Percentiles rank a stretch among this genome's conserved stretches.
Conservation (phyloP, 1,140 invertebrate species). For the Delia radicum region DNA sequence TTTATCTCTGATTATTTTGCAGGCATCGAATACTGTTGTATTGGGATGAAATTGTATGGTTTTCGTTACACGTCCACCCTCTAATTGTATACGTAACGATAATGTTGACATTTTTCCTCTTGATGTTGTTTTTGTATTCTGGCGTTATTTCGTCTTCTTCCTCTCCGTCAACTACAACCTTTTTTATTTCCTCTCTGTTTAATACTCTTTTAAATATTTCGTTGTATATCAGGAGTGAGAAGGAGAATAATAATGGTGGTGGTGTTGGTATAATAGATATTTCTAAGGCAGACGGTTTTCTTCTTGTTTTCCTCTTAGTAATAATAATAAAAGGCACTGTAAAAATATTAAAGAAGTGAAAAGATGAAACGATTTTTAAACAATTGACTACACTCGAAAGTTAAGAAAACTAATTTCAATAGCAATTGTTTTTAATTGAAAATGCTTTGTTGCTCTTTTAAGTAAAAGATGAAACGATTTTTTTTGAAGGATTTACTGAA, state of each 20-base stretch:
- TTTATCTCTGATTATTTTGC: constrained; percentile 92
- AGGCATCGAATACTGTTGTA: constrained; percentile 92
- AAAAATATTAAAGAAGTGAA: constrained; percentile 31
- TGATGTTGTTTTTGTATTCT: not conserved
- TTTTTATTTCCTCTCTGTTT: constrained; percentile 21
- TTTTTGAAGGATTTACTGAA: too few relatives aligned
- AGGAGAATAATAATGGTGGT: constrained; percentile 16
- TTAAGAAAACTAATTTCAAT: too few relatives aligned
- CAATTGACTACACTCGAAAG: not conserved
- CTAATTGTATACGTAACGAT: constrained; percentile 91
- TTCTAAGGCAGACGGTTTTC: constrained; percentile 13
- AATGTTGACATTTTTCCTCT: constrained; percentile 61
- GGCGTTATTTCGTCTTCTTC: not conserved
- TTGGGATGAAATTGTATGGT: constrained; percentile 97
- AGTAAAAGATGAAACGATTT: too few relatives aligned
- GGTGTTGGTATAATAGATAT: constrained; percentile 14
- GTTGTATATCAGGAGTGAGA: constrained; percentile 18
- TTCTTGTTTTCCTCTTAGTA: not conserved
- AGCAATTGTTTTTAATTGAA: too few relatives aligned
- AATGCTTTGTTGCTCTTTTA: too few relatives aligned
- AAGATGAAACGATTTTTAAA: not conserved
- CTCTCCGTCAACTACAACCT: too few relatives aligned
- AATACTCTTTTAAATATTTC: not conserved
- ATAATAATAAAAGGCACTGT: constrained; percentile 49
- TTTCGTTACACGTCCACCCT: constrained; percentile 91